Conservation (phyloP, 1,140 invertebrate genomes). For the Harlomillsia oculata region DNA sequence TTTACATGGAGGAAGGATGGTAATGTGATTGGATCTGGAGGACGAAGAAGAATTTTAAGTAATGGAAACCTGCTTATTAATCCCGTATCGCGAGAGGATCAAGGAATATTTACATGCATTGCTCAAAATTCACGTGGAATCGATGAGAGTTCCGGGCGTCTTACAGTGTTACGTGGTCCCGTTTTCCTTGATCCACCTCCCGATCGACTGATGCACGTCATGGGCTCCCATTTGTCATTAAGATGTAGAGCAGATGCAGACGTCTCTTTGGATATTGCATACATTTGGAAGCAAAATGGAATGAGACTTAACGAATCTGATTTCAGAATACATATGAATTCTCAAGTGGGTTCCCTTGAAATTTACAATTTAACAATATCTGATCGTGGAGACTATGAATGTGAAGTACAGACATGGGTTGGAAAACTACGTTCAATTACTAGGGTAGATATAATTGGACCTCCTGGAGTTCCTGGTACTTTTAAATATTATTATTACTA, state of each 20-base stretch:
- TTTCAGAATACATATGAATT: slow-evolving; percentile 24
- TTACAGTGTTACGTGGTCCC: slow-evolving; percentile 73
- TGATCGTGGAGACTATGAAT: slow-evolving; percentile 80
- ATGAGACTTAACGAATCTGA: slow-evolving; percentile 55
- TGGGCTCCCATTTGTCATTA: slow-evolving; percentile 60
- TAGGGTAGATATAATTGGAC: slow-evolving; percentile 64
- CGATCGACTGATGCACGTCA: slow-evolving; percentile 53
- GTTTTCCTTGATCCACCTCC: slow-evolving; percentile 57
- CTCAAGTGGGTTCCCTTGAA: slow-evolving; percentile 52
- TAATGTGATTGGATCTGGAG: slow-evolving; percentile 61
- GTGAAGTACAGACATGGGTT: slow-evolving; percentile 76
- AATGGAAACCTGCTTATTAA: slow-evolving; percentile 77
- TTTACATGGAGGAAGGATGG: slow-evolving; percentile 89
- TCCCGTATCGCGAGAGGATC: slow-evolving; percentile 74
- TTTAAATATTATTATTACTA: not conserved
- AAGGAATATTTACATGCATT: slow-evolving; percentile 77
- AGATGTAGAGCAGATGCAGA: slow-evolving; percentile 71
- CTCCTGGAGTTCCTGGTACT: slow-evolving; percentile 64
- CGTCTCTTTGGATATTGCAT: slow-evolving; percentile 73
- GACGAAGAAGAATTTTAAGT: slow-evolving; percentile 64
- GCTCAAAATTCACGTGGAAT: slow-evolving; percentile 73
- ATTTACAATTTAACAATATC: slow-evolving; percentile 73
- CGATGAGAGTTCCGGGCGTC: slow-evolving; percentile 65
- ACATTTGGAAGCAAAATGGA: slow-evolving; percentile 82
- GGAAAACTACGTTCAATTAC: slow-evolving; percentile 64